Conservation (phyloP, 2,888 invertebrate genomes). For the Scrobipalpa atriplicella region DNA sequence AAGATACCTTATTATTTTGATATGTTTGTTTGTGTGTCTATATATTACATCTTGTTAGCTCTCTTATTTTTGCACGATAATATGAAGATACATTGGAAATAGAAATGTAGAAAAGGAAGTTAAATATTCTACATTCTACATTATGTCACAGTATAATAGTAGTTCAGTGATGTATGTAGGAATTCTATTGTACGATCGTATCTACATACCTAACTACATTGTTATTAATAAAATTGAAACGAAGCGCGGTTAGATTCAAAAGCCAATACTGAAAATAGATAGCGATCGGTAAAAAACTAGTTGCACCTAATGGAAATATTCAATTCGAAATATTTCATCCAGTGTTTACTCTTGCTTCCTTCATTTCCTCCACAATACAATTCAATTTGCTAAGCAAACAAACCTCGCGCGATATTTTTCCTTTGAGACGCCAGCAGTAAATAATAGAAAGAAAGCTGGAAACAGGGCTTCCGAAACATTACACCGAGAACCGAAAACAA, state of each 20-base stretch:
- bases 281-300: not conserved
- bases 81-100: too few relatives aligned
- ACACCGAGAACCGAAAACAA: conserved; percentile 11
- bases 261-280: not conserved
- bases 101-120: too few relatives aligned
- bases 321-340: conserved; percentile 17
- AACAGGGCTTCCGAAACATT: conserved; percentile 23
- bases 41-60: not conserved
- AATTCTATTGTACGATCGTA: not conserved
- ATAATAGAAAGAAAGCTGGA: conserved; percentile 12
- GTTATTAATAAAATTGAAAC: not conserved
- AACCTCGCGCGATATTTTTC: not conserved
- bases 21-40: not conserved
- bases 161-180: too few relatives aligned
- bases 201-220: too few relatives aligned
- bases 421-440: conserved; percentile 15
- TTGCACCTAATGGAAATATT: conserved; percentile 15
- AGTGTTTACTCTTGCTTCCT: not conserved
- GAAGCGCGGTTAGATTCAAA: not conserved
- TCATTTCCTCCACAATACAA: conserved; percentile 20
- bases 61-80: not conserved
- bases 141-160: too few relatives aligned
- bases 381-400: conserved; percentile 24
- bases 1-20: not conserved
- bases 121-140: too few relatives aligned